Conservation (phyloP, 2,888 invertebrate species). For the Hirtodrosophila histrioides region DNA sequence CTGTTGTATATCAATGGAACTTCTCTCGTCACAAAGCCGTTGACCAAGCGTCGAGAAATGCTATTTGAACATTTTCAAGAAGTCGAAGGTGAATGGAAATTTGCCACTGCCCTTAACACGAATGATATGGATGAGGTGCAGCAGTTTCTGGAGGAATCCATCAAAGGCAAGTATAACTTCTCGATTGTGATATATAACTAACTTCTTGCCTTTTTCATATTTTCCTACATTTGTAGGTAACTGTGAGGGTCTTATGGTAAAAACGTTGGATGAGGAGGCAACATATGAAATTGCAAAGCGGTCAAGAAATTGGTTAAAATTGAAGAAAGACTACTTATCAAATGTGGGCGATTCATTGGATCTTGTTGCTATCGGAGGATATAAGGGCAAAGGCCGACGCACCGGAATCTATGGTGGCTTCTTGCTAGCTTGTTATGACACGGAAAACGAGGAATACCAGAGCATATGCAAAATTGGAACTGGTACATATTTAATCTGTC, state of each 20-base stretch:
- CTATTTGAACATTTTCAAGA: conserved; percentile 89
- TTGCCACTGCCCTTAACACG: conserved; percentile 93
- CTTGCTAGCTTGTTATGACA: conserved; percentile 96
- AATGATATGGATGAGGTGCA: conserved; percentile 95
- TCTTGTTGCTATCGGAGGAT: conserved; percentile 97
- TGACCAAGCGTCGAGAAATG: conserved; percentile 89
- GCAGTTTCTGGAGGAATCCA: conserved; percentile 96
- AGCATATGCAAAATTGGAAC: conserved; percentile 92
- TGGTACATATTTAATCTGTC: conserved; percentile 55
- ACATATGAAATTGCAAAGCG: conserved; percentile 98
- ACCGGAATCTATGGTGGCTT: conserved; percentile 98
- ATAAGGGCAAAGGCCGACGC: conserved; percentile 95
- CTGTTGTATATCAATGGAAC: conserved; percentile 95
- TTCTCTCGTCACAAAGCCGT: conserved; percentile 91
- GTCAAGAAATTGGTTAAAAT: conserved; percentile 96
- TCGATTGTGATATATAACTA: no score
- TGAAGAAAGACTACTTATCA: conserved; percentile 99
- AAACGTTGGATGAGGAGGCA: conserved; percentile 93
- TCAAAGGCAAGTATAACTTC: conserved; percentile 87
- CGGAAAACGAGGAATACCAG: conserved; percentile 95
- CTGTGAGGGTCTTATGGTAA: conserved; percentile 99
- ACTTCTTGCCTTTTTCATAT: not conserved
- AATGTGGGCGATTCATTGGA: conserved; percentile 98
- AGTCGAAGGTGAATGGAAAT: conserved; percentile 92
- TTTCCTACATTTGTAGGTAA: conserved; percentile 86